Conservation (phyloP, 2,888 invertebrate genomes). For the Macaria liturata region DNA sequence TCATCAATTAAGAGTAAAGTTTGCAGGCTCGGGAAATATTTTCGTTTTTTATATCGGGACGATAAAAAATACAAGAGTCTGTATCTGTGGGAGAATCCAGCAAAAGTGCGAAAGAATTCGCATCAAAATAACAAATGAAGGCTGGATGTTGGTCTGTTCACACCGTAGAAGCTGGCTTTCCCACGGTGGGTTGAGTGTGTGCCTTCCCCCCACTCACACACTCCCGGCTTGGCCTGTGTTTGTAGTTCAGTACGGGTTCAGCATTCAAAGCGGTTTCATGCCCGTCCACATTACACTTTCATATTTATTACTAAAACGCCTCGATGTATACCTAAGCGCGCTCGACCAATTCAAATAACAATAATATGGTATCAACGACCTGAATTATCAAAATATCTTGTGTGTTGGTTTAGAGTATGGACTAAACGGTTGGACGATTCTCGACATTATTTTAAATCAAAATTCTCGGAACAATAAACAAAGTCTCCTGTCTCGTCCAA, state of each 20-base stretch:
- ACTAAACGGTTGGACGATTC: neutral
- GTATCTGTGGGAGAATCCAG: constrained; percentile 32
- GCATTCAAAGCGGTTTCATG: constrained; percentile 76
- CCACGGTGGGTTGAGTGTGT: constrained; percentile 70
- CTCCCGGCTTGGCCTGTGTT: constrained; percentile 60
- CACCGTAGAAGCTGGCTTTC: constrained; percentile 70
- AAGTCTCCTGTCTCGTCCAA: constrained; percentile 7
- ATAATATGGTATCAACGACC: constrained; percentile 10
- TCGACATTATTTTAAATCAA: constrained; percentile 1
- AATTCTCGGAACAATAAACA: constrained; percentile 7
- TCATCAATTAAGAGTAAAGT: constrained; percentile 13
- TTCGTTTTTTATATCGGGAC: constrained; percentile 12
- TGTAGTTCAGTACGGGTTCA: constrained; percentile 77
- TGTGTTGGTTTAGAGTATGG: neutral
- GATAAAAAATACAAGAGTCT: constrained; percentile 24
- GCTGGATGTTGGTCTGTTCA: constrained; percentile 60
- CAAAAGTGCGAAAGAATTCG: constrained; percentile 55
- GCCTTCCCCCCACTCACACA: constrained; percentile 47
- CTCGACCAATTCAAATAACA: constrained; percentile 24
- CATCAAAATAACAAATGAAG: constrained; percentile 67
- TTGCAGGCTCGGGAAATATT: neutral
- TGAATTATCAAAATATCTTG: constrained; percentile 10
- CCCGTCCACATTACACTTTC: constrained; percentile 76
- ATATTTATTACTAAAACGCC: constrained; percentile 77
- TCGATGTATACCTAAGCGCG: constrained; percentile 51